Conservation (phyloP, 2,113 vertebrate species). For the Saccopteryx bilineata region DNA sequence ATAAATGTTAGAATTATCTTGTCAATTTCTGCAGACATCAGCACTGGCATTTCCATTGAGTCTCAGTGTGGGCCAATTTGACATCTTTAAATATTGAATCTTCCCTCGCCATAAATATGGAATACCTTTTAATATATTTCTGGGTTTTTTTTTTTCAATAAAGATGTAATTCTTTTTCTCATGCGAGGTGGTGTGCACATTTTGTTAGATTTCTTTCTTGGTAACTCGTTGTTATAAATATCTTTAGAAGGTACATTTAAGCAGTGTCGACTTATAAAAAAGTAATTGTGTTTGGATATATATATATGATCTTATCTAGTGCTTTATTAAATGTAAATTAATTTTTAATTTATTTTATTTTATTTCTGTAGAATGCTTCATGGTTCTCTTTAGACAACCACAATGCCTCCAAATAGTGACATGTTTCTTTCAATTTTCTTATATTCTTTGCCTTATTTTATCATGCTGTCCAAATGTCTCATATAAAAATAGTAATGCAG, state of each 20-base stretch:
- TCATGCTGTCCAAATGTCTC: neutral
- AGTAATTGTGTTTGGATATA: neutral
- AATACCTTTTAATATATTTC: neutral
- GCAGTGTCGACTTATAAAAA: slow-evolving; percentile 23
- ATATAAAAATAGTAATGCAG: neutral
- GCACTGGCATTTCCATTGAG: rapidly evolving
- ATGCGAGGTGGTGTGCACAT: neutral
- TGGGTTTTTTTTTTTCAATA: neutral
- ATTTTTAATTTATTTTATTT: neutral
- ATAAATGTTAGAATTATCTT: neutral
- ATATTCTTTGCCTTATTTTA: neutral
- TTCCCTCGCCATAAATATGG: neutral
- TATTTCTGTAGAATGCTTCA: neutral
- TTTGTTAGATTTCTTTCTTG: neutral
- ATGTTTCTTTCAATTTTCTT: neutral
- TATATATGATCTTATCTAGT: neutral
- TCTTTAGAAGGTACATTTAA: neutral
- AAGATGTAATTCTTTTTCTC: neutral
- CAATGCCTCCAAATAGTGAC: neutral
- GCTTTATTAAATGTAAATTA: neutral
- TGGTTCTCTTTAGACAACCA: neutral
- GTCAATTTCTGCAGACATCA: neutral
- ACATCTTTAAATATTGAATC: neutral
- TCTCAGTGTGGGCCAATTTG: neutral
- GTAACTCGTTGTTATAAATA: neutral